phyloP scores from a whole-genome alignment of 2,797 vertebrate species.

The Zalophus californianus region DNA sequence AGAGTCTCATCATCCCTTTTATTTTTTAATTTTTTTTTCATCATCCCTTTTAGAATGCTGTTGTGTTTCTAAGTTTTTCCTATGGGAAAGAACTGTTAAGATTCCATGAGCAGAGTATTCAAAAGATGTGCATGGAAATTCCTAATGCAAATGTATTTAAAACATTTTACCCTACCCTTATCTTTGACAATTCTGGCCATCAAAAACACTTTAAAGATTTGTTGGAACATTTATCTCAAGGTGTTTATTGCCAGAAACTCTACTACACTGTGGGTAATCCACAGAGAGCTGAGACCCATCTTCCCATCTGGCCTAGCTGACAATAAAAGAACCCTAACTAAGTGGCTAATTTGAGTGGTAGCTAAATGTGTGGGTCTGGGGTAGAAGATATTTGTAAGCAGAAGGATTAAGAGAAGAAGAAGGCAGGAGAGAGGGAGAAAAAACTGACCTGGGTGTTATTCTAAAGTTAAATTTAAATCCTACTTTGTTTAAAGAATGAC shows the following conservation, averaged over 20 bases:
- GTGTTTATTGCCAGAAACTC: conserved; percentile 22
- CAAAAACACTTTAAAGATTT: conserved; percentile 41
- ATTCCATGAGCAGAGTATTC: not conserved
- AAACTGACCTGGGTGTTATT: not conserved
- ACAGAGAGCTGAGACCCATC: not conserved
- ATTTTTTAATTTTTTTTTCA: conserved; percentile 45
- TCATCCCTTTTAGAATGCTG: conserved; percentile 54
- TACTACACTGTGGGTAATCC: not conserved
- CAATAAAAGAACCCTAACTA: not conserved
- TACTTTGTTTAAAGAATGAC: conserved; percentile 42
- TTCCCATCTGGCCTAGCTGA: not conserved
- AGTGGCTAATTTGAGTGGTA: not conserved
- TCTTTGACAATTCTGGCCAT: conserved; percentile 31
- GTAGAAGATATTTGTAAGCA: not conserved
- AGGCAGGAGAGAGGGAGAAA: not conserved
- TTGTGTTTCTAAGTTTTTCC: conserved; percentile 50
- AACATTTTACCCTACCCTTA: conserved; percentile 1
- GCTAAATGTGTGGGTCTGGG: not conserved
- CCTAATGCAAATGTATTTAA: conserved; percentile 37
- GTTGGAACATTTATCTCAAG: conserved; percentile 18
- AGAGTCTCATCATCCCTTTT: conserved; percentile 51
- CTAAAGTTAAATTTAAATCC: conserved; percentile 36
- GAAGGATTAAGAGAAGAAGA: not conserved
- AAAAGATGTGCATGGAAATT: conserved; percentile 57
- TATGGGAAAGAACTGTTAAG: conserved; percentile 8